phyloP scores from a whole-genome alignment of 2,113 vertebrate genomes.

The Megalops atlanticus region DNA sequence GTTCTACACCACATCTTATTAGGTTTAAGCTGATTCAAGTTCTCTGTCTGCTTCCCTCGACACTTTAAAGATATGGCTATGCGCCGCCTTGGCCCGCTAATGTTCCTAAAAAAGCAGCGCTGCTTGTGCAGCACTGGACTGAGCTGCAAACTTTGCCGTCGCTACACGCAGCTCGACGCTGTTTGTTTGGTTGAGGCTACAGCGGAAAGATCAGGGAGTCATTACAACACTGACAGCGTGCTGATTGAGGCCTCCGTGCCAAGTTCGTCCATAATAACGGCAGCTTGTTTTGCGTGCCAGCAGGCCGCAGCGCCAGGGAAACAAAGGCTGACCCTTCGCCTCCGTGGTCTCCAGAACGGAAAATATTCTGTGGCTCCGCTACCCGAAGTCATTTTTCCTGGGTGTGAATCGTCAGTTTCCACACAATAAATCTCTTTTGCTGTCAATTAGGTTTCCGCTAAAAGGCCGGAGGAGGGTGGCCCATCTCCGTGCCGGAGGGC shows the following conservation, averaged over 20 bases:
- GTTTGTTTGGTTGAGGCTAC: neutral
- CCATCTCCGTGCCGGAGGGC: neutral
- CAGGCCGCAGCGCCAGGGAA: neutral
- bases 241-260: neutral
- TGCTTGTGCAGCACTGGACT: neutral
- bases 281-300: neutral
- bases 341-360: neutral
- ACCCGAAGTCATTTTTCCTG: neutral
- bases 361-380: neutral
- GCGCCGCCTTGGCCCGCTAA: neutral
- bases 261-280: too few species aligned
- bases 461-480: neutral
- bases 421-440: conserved; percentile 20
- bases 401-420: conserved; percentile 1
- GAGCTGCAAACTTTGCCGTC: neutral
- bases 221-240: neutral
- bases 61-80: neutral
- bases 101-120: neutral
- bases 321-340: neutral
- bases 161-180: neutral
- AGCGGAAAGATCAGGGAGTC: neutral
- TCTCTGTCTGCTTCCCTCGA: neutral
- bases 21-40: too few species aligned
- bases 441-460: conserved; percentile 16
- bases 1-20: neutral